These are phyloP conservation scores for Engystomops pustulosus DNA, from an alignment of 2,113 vertebrate genomes.

Conservation along the genomic window DNA sequence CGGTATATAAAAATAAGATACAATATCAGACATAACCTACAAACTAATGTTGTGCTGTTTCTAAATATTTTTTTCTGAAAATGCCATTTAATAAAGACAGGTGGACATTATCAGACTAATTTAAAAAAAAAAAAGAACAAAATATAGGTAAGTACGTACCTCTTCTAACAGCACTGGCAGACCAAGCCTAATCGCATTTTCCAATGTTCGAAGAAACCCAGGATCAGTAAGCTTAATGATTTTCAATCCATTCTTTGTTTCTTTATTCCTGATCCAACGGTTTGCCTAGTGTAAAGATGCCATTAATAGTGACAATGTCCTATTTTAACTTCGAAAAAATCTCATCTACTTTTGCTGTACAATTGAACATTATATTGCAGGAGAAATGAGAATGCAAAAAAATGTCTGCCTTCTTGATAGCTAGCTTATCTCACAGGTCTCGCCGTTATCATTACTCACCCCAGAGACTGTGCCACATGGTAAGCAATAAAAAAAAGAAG, in stretches of 20 bases:
- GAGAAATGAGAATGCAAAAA: no score
- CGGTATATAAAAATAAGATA: no score
- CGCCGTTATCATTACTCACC: no score
- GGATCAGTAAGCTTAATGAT: constrained; percentile 83
- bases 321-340: background rate
- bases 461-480: no score
- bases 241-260: constrained; percentile 78
- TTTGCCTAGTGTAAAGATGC: constrained; percentile 73
- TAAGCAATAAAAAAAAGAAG: no score
- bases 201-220: constrained; percentile 78
- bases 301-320: constrained; percentile 1
- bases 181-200: constrained; percentile 82
- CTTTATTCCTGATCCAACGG: constrained; percentile 83
- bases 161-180: constrained; percentile 83
- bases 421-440: no score
- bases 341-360: background rate
- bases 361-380: no score
- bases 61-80: background rate
- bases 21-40: background rate
- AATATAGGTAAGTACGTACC: constrained; percentile 63
- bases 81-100: background rate
- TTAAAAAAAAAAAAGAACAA: background rate
- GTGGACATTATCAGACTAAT: background rate
- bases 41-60: background rate
- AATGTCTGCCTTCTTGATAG: no score